phyloP scores from a whole-genome alignment of 2,113 vertebrate species.

The Saguinus imperator region DNA sequence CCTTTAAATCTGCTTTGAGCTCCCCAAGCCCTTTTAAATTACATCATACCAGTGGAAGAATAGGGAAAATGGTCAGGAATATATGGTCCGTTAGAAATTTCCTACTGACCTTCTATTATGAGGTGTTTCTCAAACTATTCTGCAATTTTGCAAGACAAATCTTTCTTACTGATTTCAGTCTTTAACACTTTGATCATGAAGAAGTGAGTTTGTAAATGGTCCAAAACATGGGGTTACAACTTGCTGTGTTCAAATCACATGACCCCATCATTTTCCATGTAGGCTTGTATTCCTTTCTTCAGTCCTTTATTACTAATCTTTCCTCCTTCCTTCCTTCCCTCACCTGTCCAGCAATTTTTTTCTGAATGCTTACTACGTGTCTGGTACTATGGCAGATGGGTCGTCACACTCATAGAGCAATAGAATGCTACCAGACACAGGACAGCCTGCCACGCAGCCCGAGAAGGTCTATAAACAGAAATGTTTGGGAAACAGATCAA shows the following conservation, averaged over 20 bases:
- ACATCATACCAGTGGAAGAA: constrained; percentile 19
- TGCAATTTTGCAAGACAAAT: constrained; percentile 49
- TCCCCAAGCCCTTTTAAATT: constrained; percentile 14
- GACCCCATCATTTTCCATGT: background rate
- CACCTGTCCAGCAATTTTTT: background rate
- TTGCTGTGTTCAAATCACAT: background rate
- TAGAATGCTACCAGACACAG: background rate
- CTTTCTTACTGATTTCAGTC: constrained; percentile 29
- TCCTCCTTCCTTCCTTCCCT: background rate
- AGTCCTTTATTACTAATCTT: background rate
- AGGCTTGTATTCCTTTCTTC: background rate
- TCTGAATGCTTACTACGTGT: background rate
- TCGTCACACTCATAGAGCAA: accelerated
- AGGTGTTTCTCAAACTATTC: constrained; percentile 44
- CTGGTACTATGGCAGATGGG: background rate
- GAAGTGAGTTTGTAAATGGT: background rate
- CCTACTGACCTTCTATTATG: constrained; percentile 15
- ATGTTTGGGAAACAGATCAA: background rate
- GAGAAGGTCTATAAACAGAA: accelerated
- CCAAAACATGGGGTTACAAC: background rate
- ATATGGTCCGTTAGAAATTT: constrained; percentile 55
- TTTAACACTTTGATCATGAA: background rate
- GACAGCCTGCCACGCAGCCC: background rate
- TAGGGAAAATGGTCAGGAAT: constrained; percentile 1
- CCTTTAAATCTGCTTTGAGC: constrained; percentile 2